Evolutionary conservation across 2,888 invertebrate genomes (phyloP), one percentile per base, ranked within the genome.

Genomic region (Zhengitettix transpicula): DNA sequence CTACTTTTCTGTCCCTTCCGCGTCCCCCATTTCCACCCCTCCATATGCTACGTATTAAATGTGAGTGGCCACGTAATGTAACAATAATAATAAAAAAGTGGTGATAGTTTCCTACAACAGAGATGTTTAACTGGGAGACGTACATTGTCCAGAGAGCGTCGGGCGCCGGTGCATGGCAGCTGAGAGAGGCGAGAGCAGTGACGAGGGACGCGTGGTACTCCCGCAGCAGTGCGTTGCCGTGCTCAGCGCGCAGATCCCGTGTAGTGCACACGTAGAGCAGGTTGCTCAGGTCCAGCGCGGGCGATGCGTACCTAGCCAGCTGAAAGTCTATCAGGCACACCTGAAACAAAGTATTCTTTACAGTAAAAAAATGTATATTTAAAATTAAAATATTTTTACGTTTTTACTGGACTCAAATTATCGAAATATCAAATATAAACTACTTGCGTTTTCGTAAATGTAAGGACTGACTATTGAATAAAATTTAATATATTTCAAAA

Each of bases 281-380:
- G 72, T 81, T 83, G 1, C 79, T 81, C 65, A 86, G 73, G 70
- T 86, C 86, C 55, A 85, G 71, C 0, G 83, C 81, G 56, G 83
- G 81, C 0, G 86, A 85, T 41, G 83, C 83, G 66, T 85, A 84
- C 15, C 86, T 79, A 17, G 79, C 80, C 59, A 83, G 70, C 71
- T 86, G 86, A 70, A 86, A 86, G 69, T 86, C 86, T 41, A 86
- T 80, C 57, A 86, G 73, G 67, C 78, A 82, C 70, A 84, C 72
- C 84, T 84, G 71, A 67, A 68, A 65, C 60, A 12, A 47, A 47
- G 2, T n/a, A n/a, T n/a, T n/a, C n/a, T n/a, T n/a, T n/a, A n/a
- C n/a, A n/a, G n/a, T n/a, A n/a, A 47, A 47, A n/a, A 14, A 47
- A 8, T 47, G 2, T 2, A 2, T 28, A 7, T 28, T 28, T 28